phyloP scores from a whole-genome alignment of 2,797 vertebrate genomes.

The Labroides dimidiatus region DNA sequence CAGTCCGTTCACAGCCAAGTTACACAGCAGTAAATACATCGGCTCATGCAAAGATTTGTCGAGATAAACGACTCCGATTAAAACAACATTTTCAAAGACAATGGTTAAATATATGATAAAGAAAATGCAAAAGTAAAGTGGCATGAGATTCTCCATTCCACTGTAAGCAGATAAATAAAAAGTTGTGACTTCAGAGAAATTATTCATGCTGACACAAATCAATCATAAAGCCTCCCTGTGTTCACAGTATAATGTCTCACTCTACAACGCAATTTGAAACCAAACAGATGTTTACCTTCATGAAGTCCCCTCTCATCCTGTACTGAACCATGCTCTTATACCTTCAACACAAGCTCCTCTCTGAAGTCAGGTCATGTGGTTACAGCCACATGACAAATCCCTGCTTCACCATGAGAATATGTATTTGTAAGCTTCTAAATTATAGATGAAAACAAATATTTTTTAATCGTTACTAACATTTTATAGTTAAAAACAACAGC shows the following conservation, averaged over 20 bases:
- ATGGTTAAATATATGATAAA: constrained; percentile 59
- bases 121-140: constrained; percentile 61
- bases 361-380: constrained; percentile 1
- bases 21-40: constrained; percentile 68
- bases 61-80: constrained; percentile 53
- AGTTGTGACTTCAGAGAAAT: constrained; percentile 48
- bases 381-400: not conserved
- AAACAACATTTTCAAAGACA: constrained; percentile 40
- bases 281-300: not conserved
- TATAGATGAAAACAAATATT: not conserved
- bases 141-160: constrained; percentile 53
- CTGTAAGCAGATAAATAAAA: constrained; percentile 51
- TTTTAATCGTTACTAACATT: too few relatives aligned
- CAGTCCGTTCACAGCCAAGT: constrained; percentile 62
- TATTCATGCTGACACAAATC: constrained; percentile 42
- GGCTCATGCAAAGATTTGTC: constrained; percentile 68
- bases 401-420: not conserved
- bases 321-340: not conserved
- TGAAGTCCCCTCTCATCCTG: not conserved
- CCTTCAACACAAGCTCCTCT: not conserved
- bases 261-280: not conserved
- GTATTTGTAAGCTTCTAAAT: not conserved
- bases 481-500: too few relatives aligned
- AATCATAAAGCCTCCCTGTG: not conserved
- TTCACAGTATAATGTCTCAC: not conserved